These are phyloP conservation scores for Gulo gulo DNA, from an alignment of 2,113 vertebrate species.

Conservation along the genomic window DNA sequence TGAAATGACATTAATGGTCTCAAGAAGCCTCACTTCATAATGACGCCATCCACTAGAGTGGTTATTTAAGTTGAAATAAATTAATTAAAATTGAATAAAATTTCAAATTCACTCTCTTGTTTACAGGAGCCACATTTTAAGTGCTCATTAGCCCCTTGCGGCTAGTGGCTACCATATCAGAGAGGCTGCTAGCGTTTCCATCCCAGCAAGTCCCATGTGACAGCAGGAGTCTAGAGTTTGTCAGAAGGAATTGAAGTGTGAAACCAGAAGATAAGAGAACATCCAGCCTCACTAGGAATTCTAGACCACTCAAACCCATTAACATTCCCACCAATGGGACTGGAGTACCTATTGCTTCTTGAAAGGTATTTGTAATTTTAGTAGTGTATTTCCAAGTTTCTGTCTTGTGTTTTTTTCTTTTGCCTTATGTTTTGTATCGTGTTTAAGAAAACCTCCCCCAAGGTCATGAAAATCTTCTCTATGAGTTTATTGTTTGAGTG, in stretches of 20 bases:
- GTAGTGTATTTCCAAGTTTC: too few species aligned
- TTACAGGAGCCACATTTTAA: not conserved
- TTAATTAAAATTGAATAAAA: not conserved
- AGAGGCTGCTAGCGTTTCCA: too few species aligned
- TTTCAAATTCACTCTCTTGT: not conserved
- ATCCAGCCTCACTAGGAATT: rapidly evolving
- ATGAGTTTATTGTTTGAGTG: not conserved
- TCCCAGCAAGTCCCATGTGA: not conserved
- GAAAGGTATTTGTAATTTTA: not conserved
- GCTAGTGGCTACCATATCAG: not conserved
- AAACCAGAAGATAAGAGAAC: not conserved
- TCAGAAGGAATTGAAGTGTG: not conserved
- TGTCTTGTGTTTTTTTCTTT: not conserved
- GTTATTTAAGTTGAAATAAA: not conserved
- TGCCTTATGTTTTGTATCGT: not conserved
- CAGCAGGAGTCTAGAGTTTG: not conserved
- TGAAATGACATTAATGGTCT: not conserved
- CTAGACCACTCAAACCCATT: not conserved
- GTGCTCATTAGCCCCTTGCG: not conserved
- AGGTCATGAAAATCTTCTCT: not conserved
- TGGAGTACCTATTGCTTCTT: not conserved
- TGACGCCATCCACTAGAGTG: not conserved
- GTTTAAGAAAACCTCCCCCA: not conserved
- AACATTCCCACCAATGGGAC: not conserved
- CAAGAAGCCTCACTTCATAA: not conserved